Percentiles rank a stretch among this genome's conserved stretches.
phyloP scores from a whole-genome alignment of 2,113 vertebrate species.

The Seriola quinqueradiata region DNA sequence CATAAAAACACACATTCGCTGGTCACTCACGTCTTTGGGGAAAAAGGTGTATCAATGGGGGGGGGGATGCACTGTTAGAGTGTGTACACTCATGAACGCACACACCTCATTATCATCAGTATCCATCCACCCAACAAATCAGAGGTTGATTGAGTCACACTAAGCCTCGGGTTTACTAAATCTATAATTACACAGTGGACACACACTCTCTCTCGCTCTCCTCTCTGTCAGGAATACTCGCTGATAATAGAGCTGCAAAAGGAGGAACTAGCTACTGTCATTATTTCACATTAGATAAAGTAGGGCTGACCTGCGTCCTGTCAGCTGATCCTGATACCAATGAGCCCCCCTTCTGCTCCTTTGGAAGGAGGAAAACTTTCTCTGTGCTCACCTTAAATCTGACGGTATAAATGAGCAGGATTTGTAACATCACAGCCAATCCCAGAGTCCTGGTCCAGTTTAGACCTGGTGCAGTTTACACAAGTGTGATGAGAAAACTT shows the following conservation, averaged over 20 bases:
- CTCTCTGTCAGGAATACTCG: constrained; percentile 27
- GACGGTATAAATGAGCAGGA: not conserved
- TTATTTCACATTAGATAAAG: constrained; percentile 34
- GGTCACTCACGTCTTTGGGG: not conserved
- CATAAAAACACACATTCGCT: not conserved
- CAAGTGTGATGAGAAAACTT: not conserved
- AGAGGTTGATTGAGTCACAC: constrained; percentile 62
- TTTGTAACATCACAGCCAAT: not conserved
- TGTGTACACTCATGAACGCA: not conserved
- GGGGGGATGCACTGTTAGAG: not conserved
- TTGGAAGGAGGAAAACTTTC: not conserved
- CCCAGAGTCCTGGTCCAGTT: not conserved
- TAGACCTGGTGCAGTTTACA: not conserved
- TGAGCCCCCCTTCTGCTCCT: not conserved
- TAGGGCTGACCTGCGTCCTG: constrained; percentile 14
- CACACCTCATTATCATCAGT: constrained; percentile 41
- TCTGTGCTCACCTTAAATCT: not conserved
- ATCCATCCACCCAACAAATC: constrained; percentile 59
- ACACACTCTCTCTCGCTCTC: not conserved
- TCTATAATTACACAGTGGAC: constrained; percentile 66
- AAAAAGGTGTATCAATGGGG: not conserved
- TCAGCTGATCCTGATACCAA: not conserved
- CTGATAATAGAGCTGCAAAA: constrained; percentile 33
- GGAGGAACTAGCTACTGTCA: constrained; percentile 21
- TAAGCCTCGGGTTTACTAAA: constrained; percentile 65